Base-by-base conservation (phyloP, 23 tunicate species). In the Styela plicata region DNA sequence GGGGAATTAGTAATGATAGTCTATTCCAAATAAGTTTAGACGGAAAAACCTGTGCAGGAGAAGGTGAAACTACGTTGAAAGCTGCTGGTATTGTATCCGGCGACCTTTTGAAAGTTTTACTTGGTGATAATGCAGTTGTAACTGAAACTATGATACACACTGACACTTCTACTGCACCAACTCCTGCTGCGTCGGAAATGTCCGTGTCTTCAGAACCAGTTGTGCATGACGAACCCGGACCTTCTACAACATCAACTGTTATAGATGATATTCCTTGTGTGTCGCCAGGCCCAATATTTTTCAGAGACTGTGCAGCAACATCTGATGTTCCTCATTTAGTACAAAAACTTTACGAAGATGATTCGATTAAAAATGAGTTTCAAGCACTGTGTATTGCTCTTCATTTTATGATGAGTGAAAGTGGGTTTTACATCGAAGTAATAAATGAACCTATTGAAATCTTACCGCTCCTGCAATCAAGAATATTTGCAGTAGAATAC, bases 351-450 rank as follows among this genome's bases (percentile, higher is more conserved):
- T 88, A 74, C 67, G 64, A 69, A 22, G 20, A 52, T 69, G 82
- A 81, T 25, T 71, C 28, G 3, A 85, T 93, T 24, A 74, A 82
- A 63, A 81, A 31, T 63, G 89, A 82, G 2, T 93, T 88, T 34
- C 98, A 93, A 31, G 93, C 83, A 19, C 33, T 85, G 1, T 88
- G 93, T 63, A 36, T 85, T 26, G 36, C 69, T 26, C 57, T 93
- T 31, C 98, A 93, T 74, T 31, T 25, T 74, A 35, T 93, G 67
- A 87, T 93, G 98, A 34, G 86, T 53, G 98, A 93, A 76, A 81
- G 82, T 77, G 93, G 98, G 32, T 91, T 91, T 79, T n/a, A 34
- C 16, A 76, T 76, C 20, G 81, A 76, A 53, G 81, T 7, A 1
- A 1, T 44, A 19, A 53, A 24, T 13, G 81, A 76, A 18, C 66